phyloP scores from a whole-genome alignment of 2,888 invertebrate species.

The Eurytoma californica region DNA sequence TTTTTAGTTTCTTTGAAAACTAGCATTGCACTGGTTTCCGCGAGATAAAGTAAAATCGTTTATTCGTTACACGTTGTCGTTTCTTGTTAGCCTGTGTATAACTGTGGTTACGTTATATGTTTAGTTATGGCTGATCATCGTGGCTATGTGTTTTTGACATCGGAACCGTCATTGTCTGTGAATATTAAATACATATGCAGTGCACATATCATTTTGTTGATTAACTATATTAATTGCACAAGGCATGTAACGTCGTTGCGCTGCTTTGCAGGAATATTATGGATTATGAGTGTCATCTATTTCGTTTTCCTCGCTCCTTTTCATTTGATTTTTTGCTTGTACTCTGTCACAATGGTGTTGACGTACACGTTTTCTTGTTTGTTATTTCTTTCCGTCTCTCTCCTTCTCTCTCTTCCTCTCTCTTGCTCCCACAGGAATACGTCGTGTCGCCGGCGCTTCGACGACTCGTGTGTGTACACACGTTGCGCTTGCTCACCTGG shows the following conservation, averaged over 20 bases:
- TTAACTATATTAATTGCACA: neutral
- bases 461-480: neutral
- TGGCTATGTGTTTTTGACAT: too few species aligned
- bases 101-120: too few species aligned
- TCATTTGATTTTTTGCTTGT: neutral
- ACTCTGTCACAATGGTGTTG: neutral
- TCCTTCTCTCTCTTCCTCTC: neutral
- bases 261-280: neutral
- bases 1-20: too few species aligned
- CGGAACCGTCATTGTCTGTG: too few species aligned
- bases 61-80: too few species aligned
- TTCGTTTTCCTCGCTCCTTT: neutral
- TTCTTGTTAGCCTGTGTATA: too few species aligned
- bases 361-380: slow-evolving; percentile 3
- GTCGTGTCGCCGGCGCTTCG: too few species aligned
- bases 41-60: too few species aligned
- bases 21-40: too few species aligned
- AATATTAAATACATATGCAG: too few species aligned
- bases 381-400: neutral
- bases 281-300: neutral
- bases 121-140: too few species aligned
- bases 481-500: neutral
- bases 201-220: neutral
- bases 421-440: neutral
- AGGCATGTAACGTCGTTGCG: too few species aligned